Evolutionary conservation across 2,888 invertebrate genomes (phyloP).

Genomic region (Pandemis corylana): DNA sequence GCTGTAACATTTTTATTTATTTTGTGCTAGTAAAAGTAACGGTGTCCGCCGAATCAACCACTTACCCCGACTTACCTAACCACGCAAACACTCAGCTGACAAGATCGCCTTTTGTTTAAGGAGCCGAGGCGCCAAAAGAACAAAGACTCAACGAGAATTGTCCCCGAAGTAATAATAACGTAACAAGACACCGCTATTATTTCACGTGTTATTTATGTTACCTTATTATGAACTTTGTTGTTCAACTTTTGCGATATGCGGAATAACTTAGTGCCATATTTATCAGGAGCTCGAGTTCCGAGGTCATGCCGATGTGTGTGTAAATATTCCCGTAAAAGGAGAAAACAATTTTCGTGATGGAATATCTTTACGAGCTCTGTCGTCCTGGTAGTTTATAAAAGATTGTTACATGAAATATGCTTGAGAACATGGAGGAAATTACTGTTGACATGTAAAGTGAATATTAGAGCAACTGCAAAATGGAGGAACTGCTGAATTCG

Average conservation of each 20-base stretch:
- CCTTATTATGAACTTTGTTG: slow-evolving; percentile 37
- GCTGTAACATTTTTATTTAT: too few species aligned
- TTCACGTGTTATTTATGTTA: slow-evolving; percentile 37
- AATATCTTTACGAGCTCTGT: slow-evolving; percentile 17
- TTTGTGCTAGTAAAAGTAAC: too few species aligned
- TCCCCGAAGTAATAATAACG: slow-evolving; percentile 5
- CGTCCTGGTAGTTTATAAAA: slow-evolving; percentile 22
- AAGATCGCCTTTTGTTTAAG: slow-evolving; percentile 31
- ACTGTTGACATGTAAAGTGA: neutral
- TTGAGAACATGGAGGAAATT: neutral
- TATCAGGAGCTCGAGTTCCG: slow-evolving; percentile 30
- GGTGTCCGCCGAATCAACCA: neutral
- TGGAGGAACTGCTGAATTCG: neutral
- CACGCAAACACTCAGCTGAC: neutral
- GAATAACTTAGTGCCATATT: slow-evolving; percentile 45
- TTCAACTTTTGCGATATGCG: slow-evolving; percentile 44
- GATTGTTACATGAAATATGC: slow-evolving; percentile 1
- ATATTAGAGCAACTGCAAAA: neutral
- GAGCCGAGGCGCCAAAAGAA: slow-evolving; percentile 8
- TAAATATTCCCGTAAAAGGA: slow-evolving; percentile 13
- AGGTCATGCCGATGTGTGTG: slow-evolving; percentile 17
- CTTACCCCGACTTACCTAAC: neutral
- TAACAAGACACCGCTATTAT: slow-evolving; percentile 19
- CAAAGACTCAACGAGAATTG: slow-evolving; percentile 18
- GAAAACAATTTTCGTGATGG: slow-evolving; percentile 24